A percentile compares a stretch with the other conserved stretches of the same genome.
These are phyloP conservation scores for Gouania willdenowi DNA, from an alignment of 2,797 vertebrate genomes.

Conservation along the genomic window DNA sequence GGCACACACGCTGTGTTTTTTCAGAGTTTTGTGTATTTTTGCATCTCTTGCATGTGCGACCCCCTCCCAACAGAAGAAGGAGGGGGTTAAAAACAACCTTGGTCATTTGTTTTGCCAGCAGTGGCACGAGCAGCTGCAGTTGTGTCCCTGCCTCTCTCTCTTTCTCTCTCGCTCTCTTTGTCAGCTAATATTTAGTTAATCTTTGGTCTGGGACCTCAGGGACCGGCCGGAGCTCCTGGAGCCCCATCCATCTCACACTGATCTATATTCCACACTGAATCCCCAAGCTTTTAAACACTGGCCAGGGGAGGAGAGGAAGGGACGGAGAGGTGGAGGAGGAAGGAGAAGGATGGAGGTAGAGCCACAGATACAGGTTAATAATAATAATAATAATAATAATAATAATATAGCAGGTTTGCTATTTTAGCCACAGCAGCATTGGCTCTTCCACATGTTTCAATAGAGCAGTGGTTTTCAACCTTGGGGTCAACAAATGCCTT, in stretches of 20 bases:
- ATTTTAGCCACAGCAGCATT: constrained; percentile 6
- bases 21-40: constrained; percentile 47
- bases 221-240: constrained; percentile 71
- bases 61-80: constrained; percentile 45
- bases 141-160: constrained; percentile 67
- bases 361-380: no score
- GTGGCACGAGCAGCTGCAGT: constrained; percentile 69
- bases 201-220: constrained; percentile 76
- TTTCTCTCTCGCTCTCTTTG: constrained; percentile 71
- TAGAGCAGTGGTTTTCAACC: no score
- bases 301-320: constrained; percentile 48
- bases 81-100: constrained; percentile 65
- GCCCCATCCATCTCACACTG: constrained; percentile 74
- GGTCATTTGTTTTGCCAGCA: constrained; percentile 66
- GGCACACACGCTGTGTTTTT: constrained; percentile 41
- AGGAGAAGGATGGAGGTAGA: constrained; percentile 58
- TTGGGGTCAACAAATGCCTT: no score
- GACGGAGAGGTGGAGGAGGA: constrained; percentile 42
- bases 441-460: no score
- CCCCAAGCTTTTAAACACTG: constrained; percentile 70
- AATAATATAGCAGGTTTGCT: no score
- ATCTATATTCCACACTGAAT: constrained; percentile 77
- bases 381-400: no score
- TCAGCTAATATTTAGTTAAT: constrained; percentile 81
- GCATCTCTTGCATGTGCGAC: constrained; percentile 33